phyloP scores from a whole-genome alignment of 2,113 vertebrate species.

The Cercopithecus mona region DNA sequence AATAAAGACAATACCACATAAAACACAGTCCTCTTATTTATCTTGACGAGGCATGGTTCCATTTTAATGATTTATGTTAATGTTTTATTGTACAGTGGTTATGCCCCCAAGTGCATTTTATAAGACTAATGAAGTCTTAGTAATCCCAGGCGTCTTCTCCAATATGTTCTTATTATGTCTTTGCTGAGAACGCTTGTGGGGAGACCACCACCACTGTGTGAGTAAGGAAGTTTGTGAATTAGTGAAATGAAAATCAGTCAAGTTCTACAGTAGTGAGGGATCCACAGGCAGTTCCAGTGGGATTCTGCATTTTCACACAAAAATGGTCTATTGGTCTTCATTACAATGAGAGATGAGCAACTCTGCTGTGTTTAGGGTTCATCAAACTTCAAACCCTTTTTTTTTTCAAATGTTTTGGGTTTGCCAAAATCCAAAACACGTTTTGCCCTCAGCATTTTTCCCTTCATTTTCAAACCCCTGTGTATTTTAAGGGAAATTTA shows the following conservation, averaged over 20 bases:
- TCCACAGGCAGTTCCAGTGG: slow-evolving; percentile 36
- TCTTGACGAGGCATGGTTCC: slow-evolving; percentile 69
- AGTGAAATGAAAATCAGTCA: slow-evolving; percentile 61
- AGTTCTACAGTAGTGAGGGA: slow-evolving; percentile 7
- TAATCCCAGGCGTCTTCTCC: slow-evolving; percentile 70
- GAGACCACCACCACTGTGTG: slow-evolving; percentile 65
- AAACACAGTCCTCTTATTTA: slow-evolving; percentile 66
- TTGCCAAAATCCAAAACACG: slow-evolving; percentile 79
- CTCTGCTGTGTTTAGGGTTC: slow-evolving; percentile 61
- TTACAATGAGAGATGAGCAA: slow-evolving; percentile 70
- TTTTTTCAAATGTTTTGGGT: slow-evolving; percentile 74
- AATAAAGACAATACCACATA: slow-evolving; percentile 68
- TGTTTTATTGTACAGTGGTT: slow-evolving; percentile 71
- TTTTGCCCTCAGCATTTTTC: slow-evolving; percentile 79
- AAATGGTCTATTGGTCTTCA: slow-evolving; percentile 63
- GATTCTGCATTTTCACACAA: slow-evolving; percentile 62
- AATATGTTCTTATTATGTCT: slow-evolving; percentile 67
- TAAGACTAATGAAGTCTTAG: slow-evolving; percentile 75
- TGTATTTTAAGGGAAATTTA: slow-evolving; percentile 79
- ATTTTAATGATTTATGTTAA: slow-evolving; percentile 76
- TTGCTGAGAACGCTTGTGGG: slow-evolving; percentile 47
- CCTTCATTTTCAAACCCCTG: slow-evolving; percentile 78
- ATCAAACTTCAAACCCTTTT: slow-evolving; percentile 75
- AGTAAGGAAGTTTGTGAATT: slow-evolving; percentile 55
- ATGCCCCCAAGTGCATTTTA: slow-evolving; percentile 73